Base-by-base conservation (phyloP, 2,113 vertebrate species). In the Lutjanus erythropterus region DNA sequence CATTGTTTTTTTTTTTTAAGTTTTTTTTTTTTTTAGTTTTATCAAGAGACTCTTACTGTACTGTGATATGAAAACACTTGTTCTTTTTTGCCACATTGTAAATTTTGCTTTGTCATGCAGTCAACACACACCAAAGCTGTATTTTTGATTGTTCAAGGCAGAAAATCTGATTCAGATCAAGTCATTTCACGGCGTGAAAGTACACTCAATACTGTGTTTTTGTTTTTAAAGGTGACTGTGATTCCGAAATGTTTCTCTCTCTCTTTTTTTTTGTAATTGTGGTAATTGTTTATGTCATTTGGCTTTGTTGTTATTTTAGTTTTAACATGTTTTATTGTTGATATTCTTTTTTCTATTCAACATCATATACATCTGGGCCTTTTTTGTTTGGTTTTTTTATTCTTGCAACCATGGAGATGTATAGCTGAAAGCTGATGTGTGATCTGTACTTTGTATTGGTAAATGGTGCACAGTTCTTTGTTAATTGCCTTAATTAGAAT, bases 401-500 rank as follows among this genome's bases (percentile, higher is more conserved):
- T 87, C 59, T 74, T 84, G 37, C 23, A 76, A 67, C 71, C 56
- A 72, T 18, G 47, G 35, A 78, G 65, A 49, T 78, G 75, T 80
- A 81, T 53, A 72, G 70, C 83, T 75, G 81, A 80, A 71, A 80
- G 72, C 55, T 58, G 72, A 81, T 42, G 62, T 83, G 56, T 67
- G 80, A 81, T 73, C 61, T 81, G 84, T 73, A 47, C 23, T 46
- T 64, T 64, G 68, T 80, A 15, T 25, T 18, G 31, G 19, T 79
- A n/a, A 75, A 73, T 78, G 66, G 50, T 78, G 80, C 72, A 69
- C 72, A 82, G 44, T 71, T 61, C 60, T 86, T 84, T 82, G 59
- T 91, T 76, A 86, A 92, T 83, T 91, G 91, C 91, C 91, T 94
- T 94, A 89, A 94, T 88, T 90, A 82, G 62, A 73, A 72, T 39